A percentile compares a stretch with the other conserved stretches of the same genome.
Evolutionary conservation across 2,888 invertebrate species (phyloP).

Genomic region (Aricia artaxerxes): DNA sequence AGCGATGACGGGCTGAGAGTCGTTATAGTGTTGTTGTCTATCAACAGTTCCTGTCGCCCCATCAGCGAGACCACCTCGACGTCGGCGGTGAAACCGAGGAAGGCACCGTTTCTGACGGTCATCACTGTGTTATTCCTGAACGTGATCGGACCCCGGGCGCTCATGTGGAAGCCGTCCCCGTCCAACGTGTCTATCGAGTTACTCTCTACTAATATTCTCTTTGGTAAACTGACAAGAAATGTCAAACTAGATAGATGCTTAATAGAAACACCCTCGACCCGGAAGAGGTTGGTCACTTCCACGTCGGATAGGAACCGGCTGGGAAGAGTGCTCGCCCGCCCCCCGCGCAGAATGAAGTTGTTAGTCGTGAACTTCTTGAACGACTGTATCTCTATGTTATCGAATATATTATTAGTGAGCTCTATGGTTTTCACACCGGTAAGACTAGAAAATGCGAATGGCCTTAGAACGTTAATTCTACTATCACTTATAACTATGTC

Average conservation of each 20-base stretch:
- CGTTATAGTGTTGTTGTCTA: slow-evolving; percentile 83
- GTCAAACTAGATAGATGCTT: slow-evolving; percentile 84
- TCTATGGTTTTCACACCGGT: slow-evolving; percentile 83
- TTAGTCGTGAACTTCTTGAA: slow-evolving; percentile 89
- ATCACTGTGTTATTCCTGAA: slow-evolving; percentile 84
- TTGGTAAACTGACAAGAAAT: slow-evolving; percentile 83
- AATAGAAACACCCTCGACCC: slow-evolving; percentile 83
- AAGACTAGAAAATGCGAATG: slow-evolving; percentile 88
- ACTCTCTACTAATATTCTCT: slow-evolving; percentile 81
- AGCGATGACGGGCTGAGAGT: slow-evolving; percentile 80
- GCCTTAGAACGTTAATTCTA: slow-evolving; percentile 81
- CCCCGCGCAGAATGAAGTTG: slow-evolving; percentile 83
- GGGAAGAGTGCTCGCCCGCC: slow-evolving; percentile 81
- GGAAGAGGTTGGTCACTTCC: slow-evolving; percentile 83
- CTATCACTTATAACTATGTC: slow-evolving; percentile 84
- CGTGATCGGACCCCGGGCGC: slow-evolving; percentile 81
- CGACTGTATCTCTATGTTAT: slow-evolving; percentile 84
- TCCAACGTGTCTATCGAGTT: slow-evolving; percentile 81
- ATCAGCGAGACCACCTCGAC: slow-evolving; percentile 65
- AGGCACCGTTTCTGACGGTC: slow-evolving; percentile 81
- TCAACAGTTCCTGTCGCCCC: slow-evolving; percentile 75
- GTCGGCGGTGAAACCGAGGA: slow-evolving; percentile 80
- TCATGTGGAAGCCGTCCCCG: slow-evolving; percentile 83
- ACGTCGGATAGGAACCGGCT: slow-evolving; percentile 88
- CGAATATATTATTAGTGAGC: slow-evolving; percentile 81